Percentiles rank a stretch among this genome's conserved stretches.
phyloP scores from a whole-genome alignment of 2,797 vertebrate species.

The Rhabdomys pumilio region DNA sequence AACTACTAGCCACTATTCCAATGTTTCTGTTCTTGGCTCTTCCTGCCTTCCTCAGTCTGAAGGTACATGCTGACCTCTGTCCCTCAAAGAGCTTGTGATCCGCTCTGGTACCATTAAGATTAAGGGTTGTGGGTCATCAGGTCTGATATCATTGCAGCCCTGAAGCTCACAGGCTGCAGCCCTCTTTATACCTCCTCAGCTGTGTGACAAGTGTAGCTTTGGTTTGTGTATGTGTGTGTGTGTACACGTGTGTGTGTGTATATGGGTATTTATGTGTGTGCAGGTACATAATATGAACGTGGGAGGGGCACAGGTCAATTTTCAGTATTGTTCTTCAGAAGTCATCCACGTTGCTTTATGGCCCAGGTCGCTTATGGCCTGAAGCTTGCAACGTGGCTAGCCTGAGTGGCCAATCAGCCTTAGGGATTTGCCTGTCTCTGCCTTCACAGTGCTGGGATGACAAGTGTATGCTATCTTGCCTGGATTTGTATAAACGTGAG shows the following conservation, averaged over 20 bases:
- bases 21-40: not conserved
- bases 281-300: too few relatives aligned
- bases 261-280: not conserved
- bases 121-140: not conserved
- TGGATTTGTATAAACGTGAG: not conserved
- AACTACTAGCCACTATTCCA: not conserved
- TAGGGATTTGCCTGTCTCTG: not conserved
- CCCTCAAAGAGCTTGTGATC: not conserved
- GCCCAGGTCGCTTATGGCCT: too few relatives aligned
- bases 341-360: not conserved
- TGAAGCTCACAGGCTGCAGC: not conserved
- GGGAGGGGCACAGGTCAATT: not conserved
- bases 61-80: not conserved
- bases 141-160: not conserved
- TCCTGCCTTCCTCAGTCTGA: not conserved
- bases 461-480: not conserved
- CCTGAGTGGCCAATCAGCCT: not conserved
- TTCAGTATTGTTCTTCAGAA: not conserved
- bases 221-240: not conserved
- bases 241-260: not conserved
- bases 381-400: not conserved
- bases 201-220: not conserved
- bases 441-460: not conserved
- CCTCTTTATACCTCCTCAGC: not conserved
- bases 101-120: constrained; percentile 12